Percentiles rank a stretch among this genome's conserved stretches.
phyloP scores from a whole-genome alignment of 35 echinoderm and acorn worm species.

The Heliocidaris tuberculata region DNA sequence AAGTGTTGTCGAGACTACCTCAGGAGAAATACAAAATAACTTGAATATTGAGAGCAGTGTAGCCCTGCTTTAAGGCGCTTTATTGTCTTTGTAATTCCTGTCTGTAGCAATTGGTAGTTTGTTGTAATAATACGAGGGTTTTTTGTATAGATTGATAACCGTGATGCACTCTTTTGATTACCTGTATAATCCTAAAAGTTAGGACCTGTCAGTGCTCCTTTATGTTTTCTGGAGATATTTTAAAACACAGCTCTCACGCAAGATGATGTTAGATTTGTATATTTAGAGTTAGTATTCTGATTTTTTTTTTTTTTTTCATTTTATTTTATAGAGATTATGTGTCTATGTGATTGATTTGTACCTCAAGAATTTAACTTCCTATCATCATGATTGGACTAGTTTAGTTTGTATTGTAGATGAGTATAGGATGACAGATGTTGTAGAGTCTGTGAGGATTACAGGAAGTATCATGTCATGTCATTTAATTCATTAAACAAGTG shows the following conservation, averaged over 20 bases:
- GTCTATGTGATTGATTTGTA: slow-evolving; percentile 24
- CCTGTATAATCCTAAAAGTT: background rate
- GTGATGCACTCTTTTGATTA: slow-evolving; percentile 22
- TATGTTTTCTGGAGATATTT: background rate
- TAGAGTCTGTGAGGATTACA: slow-evolving; percentile 26
- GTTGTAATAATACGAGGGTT: background rate
- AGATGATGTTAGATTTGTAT: background rate
- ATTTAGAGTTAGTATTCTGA: slow-evolving; percentile 34
- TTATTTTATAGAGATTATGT: background rate
- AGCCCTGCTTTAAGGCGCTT: background rate
- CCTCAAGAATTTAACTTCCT: slow-evolving; percentile 25
- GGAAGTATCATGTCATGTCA: slow-evolving; percentile 37
- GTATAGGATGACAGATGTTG: background rate
- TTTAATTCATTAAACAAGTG: slow-evolving; percentile 37
- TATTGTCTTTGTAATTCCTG: background rate
- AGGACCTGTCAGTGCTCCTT: background rate
- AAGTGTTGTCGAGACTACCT: background rate
- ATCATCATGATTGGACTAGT: slow-evolving; percentile 24
- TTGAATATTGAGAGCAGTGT: background rate
- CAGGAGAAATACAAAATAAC: background rate
- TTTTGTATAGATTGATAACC: slow-evolving; percentile 20
- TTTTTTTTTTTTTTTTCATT: slow-evolving; percentile 29
- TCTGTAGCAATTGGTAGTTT: background rate
- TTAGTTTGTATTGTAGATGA: slow-evolving; percentile 10
- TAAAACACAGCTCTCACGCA: slow-evolving; percentile 12